Evolutionary conservation across 1,140 invertebrate species (phyloP), one percentile per base, ranked within the genome.

Genomic region (Dinothrombium tinctorium): DNA sequence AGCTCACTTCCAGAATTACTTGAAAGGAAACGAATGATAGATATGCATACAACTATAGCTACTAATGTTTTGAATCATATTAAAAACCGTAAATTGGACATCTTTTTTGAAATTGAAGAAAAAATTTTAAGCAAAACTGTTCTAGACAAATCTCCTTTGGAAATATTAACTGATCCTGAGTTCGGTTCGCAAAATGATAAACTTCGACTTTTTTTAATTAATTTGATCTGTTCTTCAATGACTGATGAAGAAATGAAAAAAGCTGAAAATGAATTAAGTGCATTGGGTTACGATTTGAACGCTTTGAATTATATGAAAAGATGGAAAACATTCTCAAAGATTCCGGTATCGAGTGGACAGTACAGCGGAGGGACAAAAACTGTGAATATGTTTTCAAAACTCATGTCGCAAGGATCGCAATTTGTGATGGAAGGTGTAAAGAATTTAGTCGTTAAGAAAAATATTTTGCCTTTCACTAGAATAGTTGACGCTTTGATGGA

Each of bases 401-500:
- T 99, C 12, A 77, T 98, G 52, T 83, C 76, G 5, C 86, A 94
- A 58, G 87, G 86, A 21, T 95, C 87, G 2, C 86, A 83, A 33
- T 94, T 96, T 63, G 86, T 96, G 0, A 98, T 98, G 89, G 92
- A 98, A 63, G 92, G 92, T 26, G 92, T 98, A 1, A 95, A 98
- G 60, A 98, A 98, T 68, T 68, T 99, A 44, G 90, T 96, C 24
- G 79, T 96, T 6, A 98, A 98, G 57, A 87, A 96, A 64, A 46
- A 79, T 71, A 86, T 83, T 65, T 61, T 90, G 25, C 84, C 83
- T 3, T 71, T 89, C 1, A 92, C 84, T 2, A 72, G 77, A 60
- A 80, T 94, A 47, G 76, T 86, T 2, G 83, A 90, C 52, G 75
- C 83, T 49, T 59, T 90, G 23, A 84, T 90, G 68, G 82, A 90